phyloP scores from a whole-genome alignment of 2,797 vertebrate genomes.

The Lutjanus argentimaculatus region DNA sequence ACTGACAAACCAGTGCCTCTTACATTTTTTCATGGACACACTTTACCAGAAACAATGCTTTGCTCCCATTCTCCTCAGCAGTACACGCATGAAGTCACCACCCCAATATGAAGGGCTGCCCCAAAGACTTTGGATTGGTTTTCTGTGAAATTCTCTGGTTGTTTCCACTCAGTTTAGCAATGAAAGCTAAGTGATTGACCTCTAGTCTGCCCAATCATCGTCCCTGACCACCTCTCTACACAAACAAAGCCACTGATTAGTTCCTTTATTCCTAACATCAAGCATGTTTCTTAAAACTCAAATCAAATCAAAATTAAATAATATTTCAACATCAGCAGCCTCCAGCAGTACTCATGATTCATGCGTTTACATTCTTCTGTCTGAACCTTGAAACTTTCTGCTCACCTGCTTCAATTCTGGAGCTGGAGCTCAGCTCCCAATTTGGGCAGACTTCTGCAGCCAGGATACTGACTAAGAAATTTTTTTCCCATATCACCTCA shows the following conservation, averaged over 20 bases:
- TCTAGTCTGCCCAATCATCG: not conserved
- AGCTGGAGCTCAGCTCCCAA: not conserved
- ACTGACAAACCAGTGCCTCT: no score
- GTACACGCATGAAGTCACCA: no score
- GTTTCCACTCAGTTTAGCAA: no score
- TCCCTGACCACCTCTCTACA: not conserved
- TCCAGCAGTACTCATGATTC: not conserved
- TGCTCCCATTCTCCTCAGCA: no score
- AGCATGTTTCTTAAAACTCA: not conserved
- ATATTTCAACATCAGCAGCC: not conserved
- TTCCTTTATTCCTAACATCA: not conserved
- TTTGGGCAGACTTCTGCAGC: conserved; percentile 5
- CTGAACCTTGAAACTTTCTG: not conserved
- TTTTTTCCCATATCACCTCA: conserved; percentile 11
- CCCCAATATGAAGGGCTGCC: no score
- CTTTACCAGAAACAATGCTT: no score
- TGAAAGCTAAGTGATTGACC: no score
- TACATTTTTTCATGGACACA: no score
- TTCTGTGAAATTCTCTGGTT: no score
- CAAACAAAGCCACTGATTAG: not conserved
- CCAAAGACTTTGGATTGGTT: no score
- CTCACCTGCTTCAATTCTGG: not conserved
- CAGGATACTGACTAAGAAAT: conserved; percentile 3
- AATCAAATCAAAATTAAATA: no score
- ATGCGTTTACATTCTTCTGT: not conserved